Percentiles rank a stretch among this genome's conserved stretches.
These are phyloP conservation scores for Aphaenogaster floridana DNA, from an alignment of 1,140 invertebrate genomes.

Conservation along the genomic window DNA sequence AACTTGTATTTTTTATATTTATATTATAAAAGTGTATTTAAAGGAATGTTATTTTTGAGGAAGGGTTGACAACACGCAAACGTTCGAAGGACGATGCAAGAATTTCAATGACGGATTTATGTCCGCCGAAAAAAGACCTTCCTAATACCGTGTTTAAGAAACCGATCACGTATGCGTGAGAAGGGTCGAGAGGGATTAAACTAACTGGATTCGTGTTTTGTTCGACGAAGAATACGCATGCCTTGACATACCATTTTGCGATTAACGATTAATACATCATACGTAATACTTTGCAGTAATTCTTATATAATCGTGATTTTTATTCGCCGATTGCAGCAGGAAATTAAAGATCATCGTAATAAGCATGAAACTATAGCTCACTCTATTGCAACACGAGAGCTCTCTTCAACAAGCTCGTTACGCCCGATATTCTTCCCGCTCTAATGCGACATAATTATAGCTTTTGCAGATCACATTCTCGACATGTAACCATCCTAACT, in stretches of 20 bases:
- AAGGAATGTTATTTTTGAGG: neutral
- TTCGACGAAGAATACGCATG: slow-evolving; percentile 59
- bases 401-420: slow-evolving; percentile 19
- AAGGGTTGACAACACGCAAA: slow-evolving; percentile 13
- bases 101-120: slow-evolving; percentile 43
- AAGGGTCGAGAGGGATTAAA: slow-evolving; percentile 48
- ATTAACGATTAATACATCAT: slow-evolving; percentile 56
- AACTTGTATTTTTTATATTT: neutral
- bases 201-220: slow-evolving; percentile 46
- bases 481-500: neutral
- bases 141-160: slow-evolving; percentile 54
- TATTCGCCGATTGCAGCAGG: slow-evolving; percentile 3
- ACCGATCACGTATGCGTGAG: slow-evolving; percentile 59
- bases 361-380: neutral
- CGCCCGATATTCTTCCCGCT: slow-evolving; percentile 13
- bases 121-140: slow-evolving; percentile 12
- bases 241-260: slow-evolving; percentile 61
- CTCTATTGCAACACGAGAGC: slow-evolving; percentile 2
- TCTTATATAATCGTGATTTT: slow-evolving; percentile 25
- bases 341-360: slow-evolving; percentile 35
- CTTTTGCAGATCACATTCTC: slow-evolving; percentile 20
- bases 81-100: neutral
- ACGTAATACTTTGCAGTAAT: neutral
- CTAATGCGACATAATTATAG: slow-evolving; percentile 31
- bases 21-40: neutral